These are phyloP conservation scores for Microtus richardsoni DNA, from an alignment of 2,113 vertebrate species.

Conservation along the genomic window DNA sequence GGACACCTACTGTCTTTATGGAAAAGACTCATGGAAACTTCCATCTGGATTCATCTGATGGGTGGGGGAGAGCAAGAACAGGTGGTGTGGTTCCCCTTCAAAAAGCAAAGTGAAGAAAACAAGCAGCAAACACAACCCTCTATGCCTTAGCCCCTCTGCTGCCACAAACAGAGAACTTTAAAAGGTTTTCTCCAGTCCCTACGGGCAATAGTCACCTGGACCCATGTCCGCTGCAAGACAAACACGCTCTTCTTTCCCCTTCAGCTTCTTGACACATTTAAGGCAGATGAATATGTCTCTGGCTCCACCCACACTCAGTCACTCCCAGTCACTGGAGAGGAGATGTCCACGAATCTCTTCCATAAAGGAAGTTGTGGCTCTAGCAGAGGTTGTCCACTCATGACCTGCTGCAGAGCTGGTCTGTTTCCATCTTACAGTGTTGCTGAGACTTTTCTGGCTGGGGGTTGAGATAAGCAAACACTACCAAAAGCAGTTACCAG, in stretches of 20 bases:
- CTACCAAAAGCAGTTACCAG: neutral
- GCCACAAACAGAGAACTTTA: neutral
- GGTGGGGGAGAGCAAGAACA: neutral
- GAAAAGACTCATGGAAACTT: neutral
- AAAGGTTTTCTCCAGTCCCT: neutral
- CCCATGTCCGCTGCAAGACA: neutral
- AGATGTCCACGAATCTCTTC: neutral
- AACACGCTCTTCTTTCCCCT: neutral
- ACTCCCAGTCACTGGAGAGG: neutral
- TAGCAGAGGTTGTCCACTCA: neutral
- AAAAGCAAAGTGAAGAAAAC: conserved; percentile 56
- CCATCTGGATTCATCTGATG: neutral
- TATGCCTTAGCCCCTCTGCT: neutral
- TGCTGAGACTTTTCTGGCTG: neutral
- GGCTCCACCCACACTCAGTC: neutral
- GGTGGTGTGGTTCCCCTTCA: conserved; percentile 18
- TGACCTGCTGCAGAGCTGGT: too few relatives aligned
- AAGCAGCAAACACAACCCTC: conserved; percentile 7
- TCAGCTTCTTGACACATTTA: neutral
- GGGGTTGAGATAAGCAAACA: neutral
- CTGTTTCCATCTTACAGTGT: neutral
- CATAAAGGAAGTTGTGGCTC: neutral
- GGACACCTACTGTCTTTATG: neutral
- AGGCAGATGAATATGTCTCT: neutral
- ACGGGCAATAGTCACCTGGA: neutral